Conservation (phyloP, 2,113 vertebrate species). For the Burhinus oedicnemus region DNA sequence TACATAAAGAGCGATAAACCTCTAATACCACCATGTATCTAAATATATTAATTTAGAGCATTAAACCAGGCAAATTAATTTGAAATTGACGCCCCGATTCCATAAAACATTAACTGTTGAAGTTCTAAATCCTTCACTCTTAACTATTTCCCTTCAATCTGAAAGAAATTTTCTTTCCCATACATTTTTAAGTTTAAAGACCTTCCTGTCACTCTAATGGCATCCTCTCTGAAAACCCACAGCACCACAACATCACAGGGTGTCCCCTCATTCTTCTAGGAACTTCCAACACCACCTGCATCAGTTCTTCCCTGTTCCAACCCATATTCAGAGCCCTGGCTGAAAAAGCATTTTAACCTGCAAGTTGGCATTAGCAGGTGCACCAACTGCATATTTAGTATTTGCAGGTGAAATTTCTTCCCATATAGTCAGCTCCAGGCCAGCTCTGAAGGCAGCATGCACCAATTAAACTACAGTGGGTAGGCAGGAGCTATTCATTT, state of each 20-base stretch:
- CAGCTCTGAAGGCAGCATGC: neutral
- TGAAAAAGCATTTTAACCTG: neutral
- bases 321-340: neutral
- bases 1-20: neutral
- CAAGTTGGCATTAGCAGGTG: neutral
- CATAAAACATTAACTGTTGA: neutral
- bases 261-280: neutral
- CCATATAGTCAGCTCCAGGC: neutral
- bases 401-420: neutral
- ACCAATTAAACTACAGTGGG: neutral
- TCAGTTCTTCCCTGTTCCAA: neutral
- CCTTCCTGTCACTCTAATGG: neutral
- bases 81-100: neutral
- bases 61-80: neutral
- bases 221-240: neutral
- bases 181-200: neutral
- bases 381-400: neutral
- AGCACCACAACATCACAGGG: neutral
- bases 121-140: neutral
- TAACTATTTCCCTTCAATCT: neutral
- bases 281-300: neutral
- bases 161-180: neutral
- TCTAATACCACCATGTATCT: neutral
- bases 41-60: neutral
- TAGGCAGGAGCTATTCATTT: neutral